A percentile compares a stretch with the other conserved stretches of the same genome.
Evolutionary conservation across 2,888 invertebrate species (phyloP).

Genomic region (Opisthograptis luteolata): DNA sequence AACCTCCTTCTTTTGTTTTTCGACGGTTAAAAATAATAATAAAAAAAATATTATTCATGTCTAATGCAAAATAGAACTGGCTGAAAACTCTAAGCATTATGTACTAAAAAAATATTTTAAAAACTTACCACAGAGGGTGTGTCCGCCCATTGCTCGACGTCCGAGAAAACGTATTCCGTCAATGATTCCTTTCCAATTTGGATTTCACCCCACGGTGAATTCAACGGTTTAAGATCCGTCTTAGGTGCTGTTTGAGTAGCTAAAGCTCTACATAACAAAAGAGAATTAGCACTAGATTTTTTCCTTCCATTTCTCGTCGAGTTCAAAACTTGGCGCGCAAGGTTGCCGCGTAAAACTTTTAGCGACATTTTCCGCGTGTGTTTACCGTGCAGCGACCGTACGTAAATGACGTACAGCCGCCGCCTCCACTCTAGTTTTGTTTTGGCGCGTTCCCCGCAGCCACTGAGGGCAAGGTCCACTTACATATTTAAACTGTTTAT

Average conservation of each 20-base stretch:
- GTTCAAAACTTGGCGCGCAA: slow-evolving; percentile 68
- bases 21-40: too few relatives aligned
- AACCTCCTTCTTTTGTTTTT: too few relatives aligned
- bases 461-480: slow-evolving; percentile 74
- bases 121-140: slow-evolving; percentile 86
- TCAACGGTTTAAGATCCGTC: slow-evolving; percentile 60
- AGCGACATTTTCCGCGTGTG: slow-evolving; percentile 68
- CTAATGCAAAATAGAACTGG: not conserved
- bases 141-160: slow-evolving; percentile 82
- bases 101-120: not conserved
- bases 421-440: slow-evolving; percentile 42
- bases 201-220: slow-evolving; percentile 78
- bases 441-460: slow-evolving; percentile 65
- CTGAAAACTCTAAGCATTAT: not conserved
- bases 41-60: too few relatives aligned
- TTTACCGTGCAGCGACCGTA: slow-evolving; percentile 59
- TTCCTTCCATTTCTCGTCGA: slow-evolving; percentile 57
- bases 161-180: slow-evolving; percentile 85
- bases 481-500: slow-evolving; percentile 54
- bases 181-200: slow-evolving; percentile 83
- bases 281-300: slow-evolving; percentile 30
- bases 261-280: slow-evolving; percentile 55
- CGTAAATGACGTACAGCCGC: slow-evolving; percentile 56
- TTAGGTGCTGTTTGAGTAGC: slow-evolving; percentile 65
- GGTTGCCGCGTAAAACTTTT: slow-evolving; percentile 76